Percentiles rank a stretch among this genome's conserved stretches.
Evolutionary conservation across 2,888 invertebrate species (phyloP).

Genomic region (Muschampia plurimacula): DNA sequence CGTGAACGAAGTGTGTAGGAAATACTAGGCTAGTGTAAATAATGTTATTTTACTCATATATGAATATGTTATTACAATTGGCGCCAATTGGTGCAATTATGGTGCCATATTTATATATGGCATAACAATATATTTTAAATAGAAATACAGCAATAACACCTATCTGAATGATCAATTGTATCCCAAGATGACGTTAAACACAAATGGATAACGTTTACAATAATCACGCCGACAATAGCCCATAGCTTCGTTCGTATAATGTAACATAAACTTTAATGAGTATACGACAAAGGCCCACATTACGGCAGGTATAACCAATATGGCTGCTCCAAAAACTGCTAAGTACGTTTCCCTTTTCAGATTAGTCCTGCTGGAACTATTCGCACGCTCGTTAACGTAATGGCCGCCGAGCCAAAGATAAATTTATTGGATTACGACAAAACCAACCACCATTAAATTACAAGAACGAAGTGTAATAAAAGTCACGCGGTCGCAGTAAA

Average conservation of each 20-base stretch:
- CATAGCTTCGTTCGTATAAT: slow-evolving; percentile 17
- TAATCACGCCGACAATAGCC: slow-evolving; percentile 26
- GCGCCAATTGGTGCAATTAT: too few species aligned
- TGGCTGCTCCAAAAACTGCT: slow-evolving; percentile 35
- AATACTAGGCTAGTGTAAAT: too few species aligned
- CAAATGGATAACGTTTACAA: slow-evolving; percentile 31
- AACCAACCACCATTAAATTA: slow-evolving; percentile 63
- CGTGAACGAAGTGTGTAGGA: too few species aligned
- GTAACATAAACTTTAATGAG: slow-evolving; percentile 36
- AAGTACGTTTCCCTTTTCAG: slow-evolving; percentile 43
- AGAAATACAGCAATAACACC: neutral
- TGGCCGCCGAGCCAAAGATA: slow-evolving; percentile 69
- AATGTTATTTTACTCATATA: too few species aligned
- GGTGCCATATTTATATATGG: too few species aligned
- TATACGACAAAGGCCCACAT: slow-evolving; percentile 23
- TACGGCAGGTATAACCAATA: slow-evolving; percentile 32
- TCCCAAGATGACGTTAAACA: slow-evolving; percentile 21
- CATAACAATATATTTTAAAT: neutral
- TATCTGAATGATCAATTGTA: slow-evolving; percentile 1
- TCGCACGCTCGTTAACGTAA: slow-evolving; percentile 74
- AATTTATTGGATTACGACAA: slow-evolving; percentile 67
- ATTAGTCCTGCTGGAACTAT: slow-evolving; percentile 71
- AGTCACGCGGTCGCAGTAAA: slow-evolving; percentile 43
- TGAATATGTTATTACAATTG: too few species aligned
- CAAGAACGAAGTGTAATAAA: slow-evolving; percentile 58